Percentiles rank a stretch among this genome's conserved stretches.
Conservation (phyloP, 2,113 vertebrate species). For the Ochotona princeps region DNA sequence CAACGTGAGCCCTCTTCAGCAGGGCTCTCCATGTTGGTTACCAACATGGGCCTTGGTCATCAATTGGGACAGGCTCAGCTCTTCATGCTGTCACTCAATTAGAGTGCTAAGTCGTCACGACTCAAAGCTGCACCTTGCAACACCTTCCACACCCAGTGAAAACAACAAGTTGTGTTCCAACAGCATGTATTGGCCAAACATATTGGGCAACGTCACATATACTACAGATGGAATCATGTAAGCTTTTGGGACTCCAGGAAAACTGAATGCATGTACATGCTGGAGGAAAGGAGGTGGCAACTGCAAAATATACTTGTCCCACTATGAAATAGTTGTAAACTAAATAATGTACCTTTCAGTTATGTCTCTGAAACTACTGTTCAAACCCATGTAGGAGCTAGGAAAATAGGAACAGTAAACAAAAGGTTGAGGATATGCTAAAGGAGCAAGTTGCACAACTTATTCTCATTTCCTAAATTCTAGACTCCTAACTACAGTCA, state of each 20-base stretch:
- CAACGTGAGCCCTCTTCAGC: rapidly evolving
- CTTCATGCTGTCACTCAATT: background rate
- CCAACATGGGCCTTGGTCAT: background rate
- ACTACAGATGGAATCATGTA: background rate
- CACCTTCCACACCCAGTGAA: too few species aligned
- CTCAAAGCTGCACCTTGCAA: too few species aligned
- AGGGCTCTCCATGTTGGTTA: background rate
- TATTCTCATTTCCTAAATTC: background rate
- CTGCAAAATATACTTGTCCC: background rate
- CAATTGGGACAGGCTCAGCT: background rate
- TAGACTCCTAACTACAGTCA: background rate
- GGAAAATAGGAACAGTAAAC: background rate
- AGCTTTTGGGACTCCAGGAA: background rate
- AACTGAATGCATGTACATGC: background rate
- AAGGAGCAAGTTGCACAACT: background rate
- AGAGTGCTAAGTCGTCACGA: too few species aligned
- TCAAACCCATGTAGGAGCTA: background rate
- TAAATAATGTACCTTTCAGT: background rate
- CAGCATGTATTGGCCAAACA: background rate
- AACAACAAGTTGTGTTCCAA: background rate
- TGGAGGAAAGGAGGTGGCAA: too few species aligned
- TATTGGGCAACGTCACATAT: too few species aligned
- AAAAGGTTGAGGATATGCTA: background rate
- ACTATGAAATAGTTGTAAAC: background rate
- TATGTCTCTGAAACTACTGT: background rate